A percentile compares a stretch with the other conserved stretches of the same genome.
phyloP scores from a whole-genome alignment of 2,797 vertebrate species.

The Sciurus vulgaris region DNA sequence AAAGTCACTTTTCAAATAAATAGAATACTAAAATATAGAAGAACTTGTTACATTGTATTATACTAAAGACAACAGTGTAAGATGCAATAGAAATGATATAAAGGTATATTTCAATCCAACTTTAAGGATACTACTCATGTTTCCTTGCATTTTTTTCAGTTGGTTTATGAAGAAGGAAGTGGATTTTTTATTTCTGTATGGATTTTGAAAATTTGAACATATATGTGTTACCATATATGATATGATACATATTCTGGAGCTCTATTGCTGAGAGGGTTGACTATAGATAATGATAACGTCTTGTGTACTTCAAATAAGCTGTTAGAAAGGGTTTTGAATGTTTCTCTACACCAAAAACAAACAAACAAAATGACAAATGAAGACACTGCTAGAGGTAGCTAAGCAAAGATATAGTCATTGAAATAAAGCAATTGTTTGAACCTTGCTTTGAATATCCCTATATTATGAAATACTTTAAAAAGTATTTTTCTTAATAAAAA shows the following conservation, averaged over 20 bases:
- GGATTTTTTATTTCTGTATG: not conserved
- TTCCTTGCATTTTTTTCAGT: slow-evolving; percentile 3
- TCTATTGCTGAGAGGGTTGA: not conserved
- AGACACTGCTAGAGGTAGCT: not conserved
- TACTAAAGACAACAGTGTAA: not conserved
- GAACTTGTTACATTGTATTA: not conserved
- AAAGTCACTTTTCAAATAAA: slow-evolving; percentile 42
- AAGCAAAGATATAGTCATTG: not conserved
- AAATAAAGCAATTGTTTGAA: slow-evolving; percentile 1
- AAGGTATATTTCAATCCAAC: not conserved
- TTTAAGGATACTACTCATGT: not conserved
- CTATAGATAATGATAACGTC: not conserved
- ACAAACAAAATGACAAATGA: not conserved
- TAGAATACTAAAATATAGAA: not conserved
- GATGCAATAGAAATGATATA: not conserved
- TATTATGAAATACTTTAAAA: slow-evolving; percentile 20
- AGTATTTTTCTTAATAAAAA: not conserved
- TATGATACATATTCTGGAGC: not conserved
- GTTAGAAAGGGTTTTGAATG: not conserved
- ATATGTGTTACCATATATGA: not conserved
- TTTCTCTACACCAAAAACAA: not conserved
- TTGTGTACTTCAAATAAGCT: not conserved
- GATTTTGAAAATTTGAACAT: not conserved
- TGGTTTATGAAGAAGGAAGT: not conserved
- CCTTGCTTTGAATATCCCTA: not conserved